Evolutionary conservation across 1,140 invertebrate species (phyloP).

Genomic region (Semibalanus balanoides): DNA sequence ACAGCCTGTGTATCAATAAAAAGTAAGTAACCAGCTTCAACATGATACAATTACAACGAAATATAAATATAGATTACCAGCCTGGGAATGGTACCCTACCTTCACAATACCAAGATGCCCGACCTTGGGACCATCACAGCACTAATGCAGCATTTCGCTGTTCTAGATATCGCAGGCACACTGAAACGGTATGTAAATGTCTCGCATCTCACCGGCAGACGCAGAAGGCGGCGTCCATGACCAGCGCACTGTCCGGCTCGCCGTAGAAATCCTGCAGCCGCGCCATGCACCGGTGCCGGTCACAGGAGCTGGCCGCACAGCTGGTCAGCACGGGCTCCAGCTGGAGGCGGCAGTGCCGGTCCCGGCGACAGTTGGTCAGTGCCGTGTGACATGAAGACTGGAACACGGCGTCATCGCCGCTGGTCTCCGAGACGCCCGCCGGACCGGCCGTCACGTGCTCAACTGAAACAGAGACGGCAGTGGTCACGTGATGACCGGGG

Average conservation of each 20-base stretch:
- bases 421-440: neutral
- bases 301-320: constrained; percentile 34
- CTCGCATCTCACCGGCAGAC: neutral
- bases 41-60: too few species aligned
- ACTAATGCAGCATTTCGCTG: too few species aligned
- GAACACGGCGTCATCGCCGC: neutral
- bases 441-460: neutral
- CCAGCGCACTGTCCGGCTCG: constrained; percentile 51
- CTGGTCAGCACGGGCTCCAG: neutral
- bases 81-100: too few species aligned
- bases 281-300: constrained; percentile 68
- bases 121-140: too few species aligned
- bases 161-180: too few species aligned
- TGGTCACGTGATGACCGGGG: too few species aligned
- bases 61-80: too few species aligned
- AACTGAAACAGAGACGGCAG: neutral
- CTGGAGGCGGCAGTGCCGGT: neutral
- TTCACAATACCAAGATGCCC: too few species aligned
- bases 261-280: constrained; percentile 72
- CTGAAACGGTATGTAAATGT: too few species aligned
- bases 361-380: neutral
- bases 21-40: too few species aligned
- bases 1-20: too few species aligned
- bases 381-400: neutral
- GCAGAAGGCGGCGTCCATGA: neutral